Percentiles rank a stretch among this genome's conserved stretches.
Evolutionary conservation across 2,888 invertebrate species (phyloP).

Genomic region (Oegoconia quadripuncta): DNA sequence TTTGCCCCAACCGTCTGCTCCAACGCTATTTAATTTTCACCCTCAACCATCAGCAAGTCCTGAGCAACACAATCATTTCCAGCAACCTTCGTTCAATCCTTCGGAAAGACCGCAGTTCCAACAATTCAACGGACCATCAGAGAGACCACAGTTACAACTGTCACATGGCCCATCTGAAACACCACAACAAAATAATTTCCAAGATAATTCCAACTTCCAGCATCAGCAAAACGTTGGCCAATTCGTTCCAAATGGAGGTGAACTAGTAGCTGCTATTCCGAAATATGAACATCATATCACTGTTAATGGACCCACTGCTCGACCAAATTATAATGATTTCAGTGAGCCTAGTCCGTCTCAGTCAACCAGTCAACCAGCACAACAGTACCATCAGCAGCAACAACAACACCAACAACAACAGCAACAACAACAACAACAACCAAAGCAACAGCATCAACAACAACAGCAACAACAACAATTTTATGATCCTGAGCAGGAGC

Average conservation of each 20-base stretch:
- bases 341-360: conserved; percentile 39
- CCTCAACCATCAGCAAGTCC: conserved; percentile 56
- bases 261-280: conserved; percentile 86
- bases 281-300: conserved; percentile 89
- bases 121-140: conserved; percentile 36
- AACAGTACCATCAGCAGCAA: conserved; percentile 25
- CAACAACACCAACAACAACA: conserved; percentile 29
- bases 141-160: conserved; percentile 33
- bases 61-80: conserved; percentile 39
- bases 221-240: conserved; percentile 69
- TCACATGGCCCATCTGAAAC: conserved; percentile 39
- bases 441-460: conserved; percentile 20
- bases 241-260: conserved; percentile 82
- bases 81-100: no score
- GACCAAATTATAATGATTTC: conserved; percentile 46
- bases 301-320: conserved; percentile 58
- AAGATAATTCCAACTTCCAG: conserved; percentile 43
- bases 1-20: conserved; percentile 63
- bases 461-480: conserved; percentile 32
- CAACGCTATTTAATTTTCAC: conserved; percentile 61
- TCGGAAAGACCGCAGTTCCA: conserved; percentile 34
- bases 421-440: conserved; percentile 23
- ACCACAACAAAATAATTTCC: conserved; percentile 38
- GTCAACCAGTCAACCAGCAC: conserved; percentile 22
- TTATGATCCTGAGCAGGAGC: conserved; percentile 59